Conservation (phyloP, 2,888 invertebrate species). For the Cantharis lateralis region DNA sequence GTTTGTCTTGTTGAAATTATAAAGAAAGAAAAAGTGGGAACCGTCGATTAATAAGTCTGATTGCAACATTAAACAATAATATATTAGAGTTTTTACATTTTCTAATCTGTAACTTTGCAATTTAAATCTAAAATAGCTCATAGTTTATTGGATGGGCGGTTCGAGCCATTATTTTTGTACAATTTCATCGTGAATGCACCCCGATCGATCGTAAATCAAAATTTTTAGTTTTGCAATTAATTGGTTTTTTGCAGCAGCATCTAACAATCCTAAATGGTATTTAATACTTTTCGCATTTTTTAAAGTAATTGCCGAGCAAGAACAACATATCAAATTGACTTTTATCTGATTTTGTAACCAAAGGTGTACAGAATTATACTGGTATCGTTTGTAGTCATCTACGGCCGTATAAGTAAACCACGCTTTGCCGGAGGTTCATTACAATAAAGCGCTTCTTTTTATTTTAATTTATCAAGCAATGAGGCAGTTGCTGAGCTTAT, state of each 20-base stretch:
- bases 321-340: background rate
- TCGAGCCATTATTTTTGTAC: background rate
- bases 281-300: background rate
- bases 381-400: constrained; percentile 3
- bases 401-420: constrained; percentile 14
- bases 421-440: constrained; percentile 23
- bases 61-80: background rate
- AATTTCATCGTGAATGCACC: background rate
- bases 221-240: background rate
- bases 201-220: background rate
- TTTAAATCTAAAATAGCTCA: background rate
- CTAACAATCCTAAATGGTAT: background rate
- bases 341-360: background rate
- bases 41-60: background rate
- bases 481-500: constrained; percentile 22
- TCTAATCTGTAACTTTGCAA: background rate
- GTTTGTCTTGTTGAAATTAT: background rate
- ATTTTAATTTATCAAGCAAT: constrained; percentile 21
- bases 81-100: background rate
- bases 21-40: background rate
- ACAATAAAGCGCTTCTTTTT: constrained; percentile 15
- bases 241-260: background rate
- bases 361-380: background rate
- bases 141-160: background rate
- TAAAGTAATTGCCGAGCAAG: background rate